Percentiles rank a stretch among this genome's conserved stretches.
These are phyloP conservation scores for Agapornis roseicollis DNA, from an alignment of 2,113 vertebrate species.

Conservation along the genomic window DNA sequence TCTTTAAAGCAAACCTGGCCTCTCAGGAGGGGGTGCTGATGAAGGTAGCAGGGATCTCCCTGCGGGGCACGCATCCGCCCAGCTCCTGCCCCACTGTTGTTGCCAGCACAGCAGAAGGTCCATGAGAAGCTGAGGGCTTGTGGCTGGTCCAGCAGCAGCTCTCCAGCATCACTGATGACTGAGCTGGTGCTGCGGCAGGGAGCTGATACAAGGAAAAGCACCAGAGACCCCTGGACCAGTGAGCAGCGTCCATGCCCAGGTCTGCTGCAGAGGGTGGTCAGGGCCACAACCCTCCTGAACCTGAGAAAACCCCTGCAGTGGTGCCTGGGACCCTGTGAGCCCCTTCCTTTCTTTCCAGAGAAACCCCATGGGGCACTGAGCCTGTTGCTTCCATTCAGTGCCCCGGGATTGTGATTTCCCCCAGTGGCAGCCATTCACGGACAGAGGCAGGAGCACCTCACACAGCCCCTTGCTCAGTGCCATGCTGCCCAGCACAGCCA, in stretches of 20 bases:
- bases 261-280: not conserved
- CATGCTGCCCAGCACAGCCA: fast-evolving
- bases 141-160: not conserved
- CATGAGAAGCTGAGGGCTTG: not conserved
- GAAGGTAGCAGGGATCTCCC: not conserved
- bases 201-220: not conserved
- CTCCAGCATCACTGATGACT: not conserved
- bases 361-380: not conserved
- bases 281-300: not conserved
- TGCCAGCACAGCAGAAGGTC: not conserved
- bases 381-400: fast-evolving
- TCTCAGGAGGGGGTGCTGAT: conserved; percentile 54
- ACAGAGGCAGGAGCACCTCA: not conserved
- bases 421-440: not conserved
- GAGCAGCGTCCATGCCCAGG: not conserved
- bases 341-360: not conserved
- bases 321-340: not conserved
- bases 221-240: not conserved
- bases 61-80: not conserved
- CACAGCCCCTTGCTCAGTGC: not conserved
- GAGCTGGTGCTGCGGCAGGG: not conserved
- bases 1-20: conserved; percentile 62
- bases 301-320: not conserved
- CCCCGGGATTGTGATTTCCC: not conserved
- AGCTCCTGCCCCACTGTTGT: not conserved